A percentile compares a stretch with the other conserved stretches of the same genome.
phyloP scores from a whole-genome alignment of 2,888 invertebrate species.

The Cremastinae sp. region DNA sequence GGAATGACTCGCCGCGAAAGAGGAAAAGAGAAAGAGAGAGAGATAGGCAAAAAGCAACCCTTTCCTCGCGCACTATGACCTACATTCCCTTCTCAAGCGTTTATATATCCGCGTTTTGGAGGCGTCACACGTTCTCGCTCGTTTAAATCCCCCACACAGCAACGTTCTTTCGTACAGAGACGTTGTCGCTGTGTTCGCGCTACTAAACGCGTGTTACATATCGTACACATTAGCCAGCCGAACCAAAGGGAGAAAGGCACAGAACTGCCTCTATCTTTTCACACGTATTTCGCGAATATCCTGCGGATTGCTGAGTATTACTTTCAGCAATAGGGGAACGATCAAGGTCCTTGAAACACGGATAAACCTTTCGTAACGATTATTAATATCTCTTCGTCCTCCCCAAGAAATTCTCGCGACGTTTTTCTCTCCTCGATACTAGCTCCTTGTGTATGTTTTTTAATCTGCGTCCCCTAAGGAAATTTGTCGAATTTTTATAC shows the following conservation, averaged over 20 bases:
- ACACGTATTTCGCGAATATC: no score
- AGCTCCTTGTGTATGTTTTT: no score
- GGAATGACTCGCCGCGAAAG: slow-evolving; percentile 45
- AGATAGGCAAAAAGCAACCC: slow-evolving; percentile 49
- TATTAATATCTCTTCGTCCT: no score
- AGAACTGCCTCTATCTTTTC: slow-evolving; percentile 37
- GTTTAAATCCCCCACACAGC: slow-evolving; percentile 54
- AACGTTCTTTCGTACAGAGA: neutral
- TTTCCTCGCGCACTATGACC: slow-evolving; percentile 61
- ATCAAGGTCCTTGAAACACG: slow-evolving; percentile 18
- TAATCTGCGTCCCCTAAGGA: no score
- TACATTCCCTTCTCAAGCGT: slow-evolving; percentile 56
- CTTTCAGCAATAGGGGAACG: slow-evolving; percentile 19
- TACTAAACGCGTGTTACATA: neutral
- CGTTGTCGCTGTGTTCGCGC: neutral
- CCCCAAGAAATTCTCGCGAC: no score
- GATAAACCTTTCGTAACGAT: slow-evolving; percentile 7
- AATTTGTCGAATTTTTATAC: no score
- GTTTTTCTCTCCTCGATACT: no score
- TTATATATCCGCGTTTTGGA: slow-evolving; percentile 59
- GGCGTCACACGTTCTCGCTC: slow-evolving; percentile 55
- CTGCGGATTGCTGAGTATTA: no score
- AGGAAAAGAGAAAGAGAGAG: slow-evolving; percentile 19
- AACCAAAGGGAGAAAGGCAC: slow-evolving; percentile 49
- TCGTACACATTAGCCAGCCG: slow-evolving; percentile 22